These are phyloP conservation scores for Prenolepis imparis DNA, from an alignment of 2,888 invertebrate species.

Conservation along the genomic window DNA sequence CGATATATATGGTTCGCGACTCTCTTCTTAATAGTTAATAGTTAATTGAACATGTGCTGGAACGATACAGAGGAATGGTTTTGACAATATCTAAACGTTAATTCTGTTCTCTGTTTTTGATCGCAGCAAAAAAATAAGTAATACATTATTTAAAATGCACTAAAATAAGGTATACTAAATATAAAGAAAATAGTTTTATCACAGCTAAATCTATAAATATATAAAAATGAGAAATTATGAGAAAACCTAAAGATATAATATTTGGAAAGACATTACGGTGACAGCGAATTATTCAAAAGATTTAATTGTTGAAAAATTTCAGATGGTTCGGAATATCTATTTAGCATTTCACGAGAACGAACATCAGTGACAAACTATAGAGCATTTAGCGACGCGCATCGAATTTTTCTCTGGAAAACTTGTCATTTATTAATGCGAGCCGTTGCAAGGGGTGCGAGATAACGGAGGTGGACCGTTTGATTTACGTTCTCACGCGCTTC, in stretches of 20 bases:
- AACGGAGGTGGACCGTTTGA: constrained; percentile 70
- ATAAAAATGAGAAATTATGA: not conserved
- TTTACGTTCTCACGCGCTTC: constrained; percentile 70
- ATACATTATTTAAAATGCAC: not conserved
- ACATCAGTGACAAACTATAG: constrained; percentile 44
- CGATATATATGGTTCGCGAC: not conserved
- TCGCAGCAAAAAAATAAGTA: not conserved
- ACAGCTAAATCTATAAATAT: not conserved
- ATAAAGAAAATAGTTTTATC: not conserved
- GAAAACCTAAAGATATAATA: not conserved
- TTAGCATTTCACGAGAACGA: constrained; percentile 39
- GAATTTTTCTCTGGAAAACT: constrained; percentile 27
- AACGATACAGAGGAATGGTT: not conserved
- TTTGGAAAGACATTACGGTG: not conserved
- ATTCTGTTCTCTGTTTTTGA: constrained; percentile 1
- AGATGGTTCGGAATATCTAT: constrained; percentile 1
- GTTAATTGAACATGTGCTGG: not conserved
- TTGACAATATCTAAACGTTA: not conserved
- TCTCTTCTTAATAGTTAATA: constrained; percentile 17
- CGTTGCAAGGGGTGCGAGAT: constrained; percentile 55
- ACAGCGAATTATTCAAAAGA: not conserved
- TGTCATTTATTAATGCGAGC: constrained; percentile 42
- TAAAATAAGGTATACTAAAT: not conserved
- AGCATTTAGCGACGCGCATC: constrained; percentile 20
- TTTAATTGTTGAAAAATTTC: not conserved